Conservation (phyloP, 2,888 invertebrate genomes). For the Standfussiana lucernea region DNA sequence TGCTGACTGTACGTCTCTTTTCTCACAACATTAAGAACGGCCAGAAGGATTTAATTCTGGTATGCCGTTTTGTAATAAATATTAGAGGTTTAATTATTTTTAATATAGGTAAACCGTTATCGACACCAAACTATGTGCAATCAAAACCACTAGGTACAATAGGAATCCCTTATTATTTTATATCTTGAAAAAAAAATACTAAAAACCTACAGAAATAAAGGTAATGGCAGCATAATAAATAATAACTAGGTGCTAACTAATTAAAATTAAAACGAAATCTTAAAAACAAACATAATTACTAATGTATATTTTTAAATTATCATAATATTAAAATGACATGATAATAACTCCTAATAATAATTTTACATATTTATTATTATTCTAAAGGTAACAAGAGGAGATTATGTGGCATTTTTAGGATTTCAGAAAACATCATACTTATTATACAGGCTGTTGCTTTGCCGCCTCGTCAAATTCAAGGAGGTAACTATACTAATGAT, state of each 20-base stretch:
- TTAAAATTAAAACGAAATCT: conserved; percentile 20
- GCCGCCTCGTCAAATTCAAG: too few species aligned
- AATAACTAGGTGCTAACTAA: conserved; percentile 5
- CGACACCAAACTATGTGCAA: not conserved
- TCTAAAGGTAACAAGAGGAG: not conserved
- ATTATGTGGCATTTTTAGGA: not conserved
- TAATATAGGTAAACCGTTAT: not conserved
- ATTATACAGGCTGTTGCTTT: too few species aligned
- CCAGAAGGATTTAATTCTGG: not conserved
- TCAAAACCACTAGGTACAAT: not conserved
- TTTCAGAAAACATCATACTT: not conserved
- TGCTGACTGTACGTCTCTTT: not conserved
- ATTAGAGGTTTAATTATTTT: not conserved
- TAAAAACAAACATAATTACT: conserved; percentile 22
- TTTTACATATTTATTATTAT: not conserved
- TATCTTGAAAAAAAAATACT: conserved; percentile 30
- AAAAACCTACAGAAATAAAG: conserved; percentile 28
- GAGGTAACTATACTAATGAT: too few species aligned
- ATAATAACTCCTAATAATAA: not conserved
- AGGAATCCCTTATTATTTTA: conserved; percentile 12
- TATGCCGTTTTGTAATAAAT: not conserved
- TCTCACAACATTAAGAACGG: not conserved
- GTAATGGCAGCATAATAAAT: conserved; percentile 13
- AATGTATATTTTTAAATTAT: not conserved
- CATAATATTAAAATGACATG: not conserved